Conservation (phyloP, 2,113 vertebrate genomes). For the Onychorhynchus coronatus region DNA sequence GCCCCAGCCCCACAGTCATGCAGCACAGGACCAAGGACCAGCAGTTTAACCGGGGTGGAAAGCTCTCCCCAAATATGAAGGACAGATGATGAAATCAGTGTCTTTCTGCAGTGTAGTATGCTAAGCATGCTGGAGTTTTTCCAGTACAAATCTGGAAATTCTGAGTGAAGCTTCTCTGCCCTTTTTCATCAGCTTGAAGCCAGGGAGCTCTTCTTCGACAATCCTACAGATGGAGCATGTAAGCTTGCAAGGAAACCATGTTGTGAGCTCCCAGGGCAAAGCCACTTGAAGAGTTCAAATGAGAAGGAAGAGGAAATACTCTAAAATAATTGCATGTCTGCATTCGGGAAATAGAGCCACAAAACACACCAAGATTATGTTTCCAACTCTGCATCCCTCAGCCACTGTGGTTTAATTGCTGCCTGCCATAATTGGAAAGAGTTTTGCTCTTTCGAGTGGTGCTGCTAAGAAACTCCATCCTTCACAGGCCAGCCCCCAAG, state of each 20-base stretch:
- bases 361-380: neutral
- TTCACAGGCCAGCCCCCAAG: neutral
- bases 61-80: neutral
- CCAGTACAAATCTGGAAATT: neutral
- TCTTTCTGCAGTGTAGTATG: neutral
- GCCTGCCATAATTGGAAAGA: neutral
- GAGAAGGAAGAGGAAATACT: neutral
- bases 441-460: neutral
- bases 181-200: neutral
- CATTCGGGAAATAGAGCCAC: neutral
- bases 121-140: neutral
- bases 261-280: neutral
- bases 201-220: neutral
- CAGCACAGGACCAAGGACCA: neutral
- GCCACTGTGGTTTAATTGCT: neutral
- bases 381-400: neutral
- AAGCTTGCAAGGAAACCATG: neutral
- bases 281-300: neutral
- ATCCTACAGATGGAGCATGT: conserved; percentile 55
- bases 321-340: neutral
- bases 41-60: neutral
- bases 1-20: neutral
- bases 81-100: neutral
- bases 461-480: neutral
- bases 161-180: neutral